Conservation (phyloP, 2,113 vertebrate species). For the Callocephalon fimbriatum region DNA sequence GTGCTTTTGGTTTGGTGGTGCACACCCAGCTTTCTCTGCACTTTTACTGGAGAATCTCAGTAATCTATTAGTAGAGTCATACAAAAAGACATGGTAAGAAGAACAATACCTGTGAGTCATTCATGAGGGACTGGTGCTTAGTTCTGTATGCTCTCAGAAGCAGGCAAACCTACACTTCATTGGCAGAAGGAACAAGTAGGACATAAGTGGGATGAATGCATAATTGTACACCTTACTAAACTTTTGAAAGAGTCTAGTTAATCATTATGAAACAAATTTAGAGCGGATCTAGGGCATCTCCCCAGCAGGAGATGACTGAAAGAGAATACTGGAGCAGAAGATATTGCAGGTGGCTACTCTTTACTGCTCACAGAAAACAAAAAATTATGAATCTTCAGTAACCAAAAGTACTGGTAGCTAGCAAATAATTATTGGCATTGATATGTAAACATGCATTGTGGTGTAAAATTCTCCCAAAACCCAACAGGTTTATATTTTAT, state of each 20-base stretch:
- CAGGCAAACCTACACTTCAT: not conserved
- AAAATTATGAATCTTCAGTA: not conserved
- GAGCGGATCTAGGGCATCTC: not conserved
- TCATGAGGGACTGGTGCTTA: not conserved
- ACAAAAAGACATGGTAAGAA: not conserved
- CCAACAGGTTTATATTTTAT: not conserved
- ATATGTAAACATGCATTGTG: not conserved
- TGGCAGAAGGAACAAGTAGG: not conserved
- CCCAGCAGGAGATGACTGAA: not conserved
- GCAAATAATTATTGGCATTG: not conserved
- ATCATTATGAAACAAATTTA: not conserved
- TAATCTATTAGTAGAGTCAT: not conserved
- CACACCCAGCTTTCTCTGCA: not conserved
- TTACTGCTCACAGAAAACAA: not conserved
- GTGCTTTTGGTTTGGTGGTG: rapidly evolving
- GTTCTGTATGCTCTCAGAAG: not conserved
- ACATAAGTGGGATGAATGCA: not conserved
- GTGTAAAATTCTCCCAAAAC: not conserved
- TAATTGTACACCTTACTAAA: not conserved
- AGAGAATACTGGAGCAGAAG: not conserved
- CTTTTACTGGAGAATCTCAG: not conserved
- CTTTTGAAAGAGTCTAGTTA: not conserved
- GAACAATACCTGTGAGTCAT: not conserved
- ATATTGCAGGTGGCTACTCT: not conserved
- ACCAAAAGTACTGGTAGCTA: not conserved